Evolutionary conservation across 2,113 vertebrate species (phyloP).

Genomic region (Ranitomeya imitator): DNA sequence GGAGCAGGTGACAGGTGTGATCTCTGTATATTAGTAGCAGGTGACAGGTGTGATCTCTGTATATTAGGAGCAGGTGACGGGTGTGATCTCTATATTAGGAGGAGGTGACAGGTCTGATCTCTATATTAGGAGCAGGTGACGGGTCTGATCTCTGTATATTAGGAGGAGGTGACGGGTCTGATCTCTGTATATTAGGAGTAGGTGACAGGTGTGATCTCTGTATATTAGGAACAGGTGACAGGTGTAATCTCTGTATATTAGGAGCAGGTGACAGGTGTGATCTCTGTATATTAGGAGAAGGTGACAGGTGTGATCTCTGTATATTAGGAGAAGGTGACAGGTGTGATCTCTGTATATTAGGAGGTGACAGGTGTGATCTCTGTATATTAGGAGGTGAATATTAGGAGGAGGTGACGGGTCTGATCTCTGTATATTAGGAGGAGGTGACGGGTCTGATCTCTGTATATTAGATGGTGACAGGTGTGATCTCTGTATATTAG

Average conservation of each 20-base stretch:
- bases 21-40: neutral
- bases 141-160: too few relatives aligned
- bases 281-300: slow-evolving; percentile 13
- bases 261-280: neutral
- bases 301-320: too few relatives aligned
- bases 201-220: neutral
- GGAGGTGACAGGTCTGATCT: too few relatives aligned
- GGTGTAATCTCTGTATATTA: neutral
- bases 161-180: too few relatives aligned
- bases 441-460: neutral
- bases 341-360: too few relatives aligned
- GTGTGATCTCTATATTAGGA: too few relatives aligned
- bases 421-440: neutral
- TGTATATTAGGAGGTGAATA: neutral
- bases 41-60: neutral
- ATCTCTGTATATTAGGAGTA: neutral
- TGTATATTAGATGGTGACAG: too few relatives aligned
- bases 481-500: neutral
- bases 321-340: too few relatives aligned
- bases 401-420: neutral
- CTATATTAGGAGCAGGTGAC: too few relatives aligned
- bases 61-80: neutral
- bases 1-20: neutral
- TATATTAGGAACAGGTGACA: neutral
- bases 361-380: too few relatives aligned